phyloP scores from a whole-genome alignment of 2,888 invertebrate species.

The Meteorus colon region DNA sequence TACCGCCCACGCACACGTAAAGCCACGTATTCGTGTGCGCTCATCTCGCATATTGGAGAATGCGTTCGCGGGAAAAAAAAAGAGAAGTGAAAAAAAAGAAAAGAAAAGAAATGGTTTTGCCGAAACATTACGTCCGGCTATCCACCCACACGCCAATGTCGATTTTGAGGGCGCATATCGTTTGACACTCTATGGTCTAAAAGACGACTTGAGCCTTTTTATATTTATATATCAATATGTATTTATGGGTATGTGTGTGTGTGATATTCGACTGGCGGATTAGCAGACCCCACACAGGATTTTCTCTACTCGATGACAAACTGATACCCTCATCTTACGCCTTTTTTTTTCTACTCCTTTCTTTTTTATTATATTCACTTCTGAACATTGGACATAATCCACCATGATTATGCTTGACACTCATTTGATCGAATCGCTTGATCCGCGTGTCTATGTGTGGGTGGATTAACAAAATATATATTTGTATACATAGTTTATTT shows the following conservation, averaged over 20 bases:
- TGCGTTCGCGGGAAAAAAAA: background rate
- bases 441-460: slow-evolving; percentile 19
- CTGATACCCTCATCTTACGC: slow-evolving; percentile 21
- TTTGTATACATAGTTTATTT: background rate
- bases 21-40: background rate
- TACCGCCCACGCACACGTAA: background rate
- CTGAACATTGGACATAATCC: background rate
- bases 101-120: background rate
- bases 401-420: slow-evolving; percentile 22
- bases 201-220: background rate
- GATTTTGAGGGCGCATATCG: slow-evolving; percentile 15
- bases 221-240: background rate
- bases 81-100: background rate
- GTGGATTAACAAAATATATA: slow-evolving; percentile 18
- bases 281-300: slow-evolving; percentile 24
- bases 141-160: background rate
- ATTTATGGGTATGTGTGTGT: background rate
- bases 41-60: background rate
- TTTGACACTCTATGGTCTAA: background rate
- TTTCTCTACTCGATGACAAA: slow-evolving; percentile 27
- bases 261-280: background rate
- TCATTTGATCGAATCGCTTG: slow-evolving; percentile 5
- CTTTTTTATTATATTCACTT: background rate
- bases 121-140: slow-evolving; percentile 3
- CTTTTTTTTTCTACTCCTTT: slow-evolving; percentile 9